A percentile compares a stretch with the other conserved stretches of the same genome.
Evolutionary conservation across 2,888 invertebrate species (phyloP).

Genomic region (Drosophila silvestris): DNA sequence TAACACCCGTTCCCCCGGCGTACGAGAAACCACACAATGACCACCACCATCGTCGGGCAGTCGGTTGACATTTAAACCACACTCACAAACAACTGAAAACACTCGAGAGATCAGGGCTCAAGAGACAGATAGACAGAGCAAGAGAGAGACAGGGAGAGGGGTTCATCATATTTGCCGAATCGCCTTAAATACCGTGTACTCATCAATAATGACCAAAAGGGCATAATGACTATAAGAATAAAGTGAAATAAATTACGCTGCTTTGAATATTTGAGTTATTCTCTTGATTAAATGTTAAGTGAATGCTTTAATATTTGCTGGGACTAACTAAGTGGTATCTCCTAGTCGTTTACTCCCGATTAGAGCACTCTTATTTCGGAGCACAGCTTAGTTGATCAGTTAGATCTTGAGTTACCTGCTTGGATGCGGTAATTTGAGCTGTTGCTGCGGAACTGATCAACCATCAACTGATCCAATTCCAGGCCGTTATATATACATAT

Average conservation of each 20-base stretch:
- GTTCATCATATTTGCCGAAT: conserved; percentile 41
- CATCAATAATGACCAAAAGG: background rate
- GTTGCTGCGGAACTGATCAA: conserved; percentile 43
- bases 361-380: conserved; percentile 7
- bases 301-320: background rate
- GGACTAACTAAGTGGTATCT: background rate
- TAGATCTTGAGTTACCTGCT: conserved; percentile 55
- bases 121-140: background rate
- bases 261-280: background rate
- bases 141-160: background rate
- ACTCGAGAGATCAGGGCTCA: conserved; percentile 2
- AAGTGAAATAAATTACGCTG: background rate
- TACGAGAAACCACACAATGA: conserved; percentile 46
- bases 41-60: conserved; percentile 54
- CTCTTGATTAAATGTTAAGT: background rate
- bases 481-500: conserved; percentile 10
- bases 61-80: conserved; percentile 54
- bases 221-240: background rate
- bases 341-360: background rate
- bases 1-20: conserved; percentile 68
- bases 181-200: background rate
- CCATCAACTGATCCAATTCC: conserved; percentile 39
- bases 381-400: conserved; percentile 13
- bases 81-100: conserved; percentile 24
- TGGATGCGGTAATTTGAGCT: conserved; percentile 51